Base-by-base conservation (phyloP, 2,797 vertebrate genomes). In the Halcyon chelicuti region DNA sequence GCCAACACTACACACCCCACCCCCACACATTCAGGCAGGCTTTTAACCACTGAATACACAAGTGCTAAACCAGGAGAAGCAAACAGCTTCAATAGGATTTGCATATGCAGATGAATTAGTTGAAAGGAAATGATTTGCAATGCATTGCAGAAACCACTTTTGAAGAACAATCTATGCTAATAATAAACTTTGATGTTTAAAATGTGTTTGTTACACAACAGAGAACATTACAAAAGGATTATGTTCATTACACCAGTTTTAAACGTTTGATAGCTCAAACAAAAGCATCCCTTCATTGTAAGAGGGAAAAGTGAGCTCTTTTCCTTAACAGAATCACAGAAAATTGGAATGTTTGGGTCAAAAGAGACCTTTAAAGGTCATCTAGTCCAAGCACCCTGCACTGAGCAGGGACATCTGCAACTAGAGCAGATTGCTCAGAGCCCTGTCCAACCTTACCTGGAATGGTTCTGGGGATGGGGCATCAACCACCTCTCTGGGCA, bases 81-180 rank as follows among this genome's bases (percentile, higher is more conserved):
- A 78, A 77, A 66, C 33, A 37, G 86, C 15, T 72, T 55, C 93
- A 49, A 84, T 28, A 66, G 67, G 76, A 94, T 95, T 94, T 96
- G 96, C 87, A 94, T 93, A 94, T 92, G 81, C 92, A 92, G 18
- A 29, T 0, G 14, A 73, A 83, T 95, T 68, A 94, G 79, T 31
- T 88, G 68, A 81, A 93, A 94, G 79, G 62, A 70, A 75, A 5
- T 7, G 4, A 93, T 93, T 65, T 90, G 93, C 93, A 93, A 93
- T 84, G 76, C 86, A 3, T 37, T 73, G 81, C 28, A 17, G 68
- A 78, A 72, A 46, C 2, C 2, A 7, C 77, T 90, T 94, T 51
- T 73, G 89, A 96, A 91, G 87, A 86, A 72, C 58, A 81, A 79
- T 81, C 76, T 66, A 93, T 90, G 95, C 80, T 93, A 94, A 94